Evolutionary conservation across 2,888 invertebrate species (phyloP), one percentile per base, ranked within the genome.

Genomic region (Microctonus brassicae): DNA sequence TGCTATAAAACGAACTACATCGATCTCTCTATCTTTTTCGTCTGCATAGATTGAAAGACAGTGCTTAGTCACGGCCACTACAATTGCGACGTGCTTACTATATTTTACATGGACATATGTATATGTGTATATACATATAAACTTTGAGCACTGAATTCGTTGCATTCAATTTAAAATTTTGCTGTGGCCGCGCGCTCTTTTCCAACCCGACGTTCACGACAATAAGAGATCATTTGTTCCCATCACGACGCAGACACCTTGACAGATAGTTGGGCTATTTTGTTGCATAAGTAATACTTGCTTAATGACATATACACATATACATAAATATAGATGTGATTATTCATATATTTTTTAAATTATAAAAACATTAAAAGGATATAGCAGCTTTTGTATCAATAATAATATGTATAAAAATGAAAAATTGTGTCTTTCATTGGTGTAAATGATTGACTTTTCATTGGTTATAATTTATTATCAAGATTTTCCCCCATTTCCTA

Each of bases 141-240:
- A 47, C 7, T 47, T 17, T n/a, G 47, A 20, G 67, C 42, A 47
- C 57, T 62, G 62, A 70, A 73, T 73, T 73, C 62, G 73, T 68
- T 75, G 76, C 76, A 76, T 75, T 76, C 73, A 75, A 76, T 75
- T 75, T 75, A 29, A 60, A 69, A 75, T 72, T 73, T 69, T 22
- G 70, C 75, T 67, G 63, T 65, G 47, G 67, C 26, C 26, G 20
- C 29, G 55, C 66, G n/a, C n/a, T n/a, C n/a, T n/a, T n/a, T 66
- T 66, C 57, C 55, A 55, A n/a, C n/a, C 57, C 20, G 39, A 20
- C 34, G 20, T 24, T 34, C 65, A 66, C 42, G 39, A 66, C 66
- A 66, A 66, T 66, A 66, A 55, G 57, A 55, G 66, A 55, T 66
- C 66, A 66, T 66, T 66, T 66, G 55, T 66, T 66, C 57, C 55